Conservation (phyloP, 2,797 vertebrate genomes). For the Triplophysa bombifrons region DNA sequence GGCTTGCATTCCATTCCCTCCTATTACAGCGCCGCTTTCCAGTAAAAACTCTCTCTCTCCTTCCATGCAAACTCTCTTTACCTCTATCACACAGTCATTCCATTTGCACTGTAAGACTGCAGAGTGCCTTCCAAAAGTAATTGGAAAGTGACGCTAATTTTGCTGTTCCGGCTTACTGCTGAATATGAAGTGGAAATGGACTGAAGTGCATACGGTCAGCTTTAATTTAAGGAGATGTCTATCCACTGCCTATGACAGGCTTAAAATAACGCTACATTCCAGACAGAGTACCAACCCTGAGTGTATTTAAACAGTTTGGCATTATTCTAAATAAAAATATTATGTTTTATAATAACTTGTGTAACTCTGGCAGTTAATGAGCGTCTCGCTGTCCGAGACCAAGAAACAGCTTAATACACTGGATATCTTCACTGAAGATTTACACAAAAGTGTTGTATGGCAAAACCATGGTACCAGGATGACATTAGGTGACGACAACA, state of each 20-base stretch:
- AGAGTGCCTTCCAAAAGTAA: slow-evolving; percentile 23
- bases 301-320: slow-evolving; percentile 18
- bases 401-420: background rate
- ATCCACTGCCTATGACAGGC: background rate
- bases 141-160: slow-evolving; percentile 43
- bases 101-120: background rate
- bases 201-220: slow-evolving; percentile 25
- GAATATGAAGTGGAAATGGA: slow-evolving; percentile 39
- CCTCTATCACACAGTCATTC: background rate
- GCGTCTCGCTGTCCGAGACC: background rate
- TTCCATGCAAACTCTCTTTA: slow-evolving; percentile 2
- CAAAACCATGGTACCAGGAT: background rate
- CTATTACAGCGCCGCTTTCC: slow-evolving; percentile 32
- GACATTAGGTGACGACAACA: too few relatives aligned
- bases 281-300: background rate
- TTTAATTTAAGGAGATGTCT: slow-evolving; percentile 29
- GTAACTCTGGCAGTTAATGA: slow-evolving; percentile 17
- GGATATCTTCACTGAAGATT: background rate
- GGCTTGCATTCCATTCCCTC: slow-evolving; percentile 50
- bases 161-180: slow-evolving; percentile 20
- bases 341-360: slow-evolving; percentile 9
- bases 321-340: slow-evolving; percentile 18
- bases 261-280: slow-evolving; percentile 24
- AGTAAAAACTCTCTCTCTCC: background rate
- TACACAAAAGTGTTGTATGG: background rate